phyloP scores from a whole-genome alignment of 1,140 invertebrate species.

The Scaptomyza montana region DNA sequence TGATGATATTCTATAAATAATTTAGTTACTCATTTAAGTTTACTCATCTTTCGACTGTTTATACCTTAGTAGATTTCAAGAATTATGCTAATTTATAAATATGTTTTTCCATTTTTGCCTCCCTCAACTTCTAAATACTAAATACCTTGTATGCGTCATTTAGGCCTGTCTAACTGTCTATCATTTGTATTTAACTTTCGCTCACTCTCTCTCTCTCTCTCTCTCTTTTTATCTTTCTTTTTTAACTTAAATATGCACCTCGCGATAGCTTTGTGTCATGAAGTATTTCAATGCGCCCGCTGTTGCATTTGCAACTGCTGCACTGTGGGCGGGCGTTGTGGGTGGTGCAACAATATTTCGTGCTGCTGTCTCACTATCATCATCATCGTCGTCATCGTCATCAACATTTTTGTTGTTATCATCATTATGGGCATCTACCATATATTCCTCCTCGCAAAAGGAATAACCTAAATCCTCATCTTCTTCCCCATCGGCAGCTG shows the following conservation, averaged over 20 bases:
- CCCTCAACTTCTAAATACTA: conserved; percentile 34
- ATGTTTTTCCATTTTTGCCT: conserved; percentile 13
- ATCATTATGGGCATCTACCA: conserved; percentile 38
- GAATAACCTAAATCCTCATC: conserved; percentile 77
- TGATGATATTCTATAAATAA: conserved; percentile 24
- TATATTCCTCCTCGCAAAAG: conserved; percentile 70
- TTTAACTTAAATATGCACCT: conserved; percentile 64
- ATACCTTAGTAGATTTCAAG: conserved; percentile 23
- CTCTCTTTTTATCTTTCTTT: not conserved
- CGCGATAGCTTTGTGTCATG: conserved; percentile 67
- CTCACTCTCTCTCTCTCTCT: not conserved
- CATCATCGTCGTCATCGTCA: conserved; percentile 16
- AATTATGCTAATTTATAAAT: conserved; percentile 47
- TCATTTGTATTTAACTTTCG: conserved; percentile 26
- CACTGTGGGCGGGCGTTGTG: conserved; percentile 49
- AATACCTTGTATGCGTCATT: conserved; percentile 74
- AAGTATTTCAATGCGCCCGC: conserved; percentile 62
- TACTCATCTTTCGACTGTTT: not conserved
- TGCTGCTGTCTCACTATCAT: conserved; percentile 9
- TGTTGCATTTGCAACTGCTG: conserved; percentile 48
- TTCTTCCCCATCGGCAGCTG: conserved; percentile 43
- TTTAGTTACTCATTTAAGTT: conserved; percentile 1
- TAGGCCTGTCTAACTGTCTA: conserved; percentile 43
- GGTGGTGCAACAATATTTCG: conserved; percentile 52
- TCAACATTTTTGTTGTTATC: conserved; percentile 18